Percentiles rank a stretch among this genome's conserved stretches.
Evolutionary conservation across 2,113 vertebrate genomes (phyloP).

Genomic region (Megalops atlanticus): DNA sequence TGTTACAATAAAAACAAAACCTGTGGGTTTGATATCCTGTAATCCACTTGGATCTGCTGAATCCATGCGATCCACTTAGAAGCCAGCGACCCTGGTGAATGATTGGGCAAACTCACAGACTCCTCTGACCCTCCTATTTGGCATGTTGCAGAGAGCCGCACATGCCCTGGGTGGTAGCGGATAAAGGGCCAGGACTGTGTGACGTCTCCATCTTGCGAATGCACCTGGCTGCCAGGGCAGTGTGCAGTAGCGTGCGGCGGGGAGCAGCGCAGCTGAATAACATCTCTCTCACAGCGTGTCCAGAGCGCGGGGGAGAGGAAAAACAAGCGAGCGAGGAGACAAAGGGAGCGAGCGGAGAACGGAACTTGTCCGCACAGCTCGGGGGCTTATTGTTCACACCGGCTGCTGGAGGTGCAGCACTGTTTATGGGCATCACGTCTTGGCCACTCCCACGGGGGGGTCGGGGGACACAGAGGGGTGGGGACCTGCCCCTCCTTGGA

Average conservation of each 20-base stretch:
- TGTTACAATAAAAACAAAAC: too few relatives aligned
- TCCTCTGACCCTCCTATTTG: too few relatives aligned
- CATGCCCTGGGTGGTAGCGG: not conserved
- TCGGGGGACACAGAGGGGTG: not conserved
- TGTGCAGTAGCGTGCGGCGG: not conserved
- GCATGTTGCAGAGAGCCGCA: not conserved
- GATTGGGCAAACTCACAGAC: too few relatives aligned
- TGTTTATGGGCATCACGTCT: conserved; percentile 31
- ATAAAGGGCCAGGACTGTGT: not conserved
- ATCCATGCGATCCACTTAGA: too few relatives aligned
- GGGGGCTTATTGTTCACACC: conserved; percentile 11
- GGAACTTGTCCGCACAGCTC: not conserved
- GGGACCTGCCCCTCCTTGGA: not conserved
- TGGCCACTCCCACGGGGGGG: not conserved
- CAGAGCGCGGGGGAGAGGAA: conserved; percentile 8
- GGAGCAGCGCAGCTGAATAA: conserved; percentile 34
- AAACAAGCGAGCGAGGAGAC: conserved; percentile 41
- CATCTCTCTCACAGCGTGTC: conserved; percentile 11
- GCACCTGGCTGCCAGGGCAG: not conserved
- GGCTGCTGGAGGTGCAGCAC: not conserved
- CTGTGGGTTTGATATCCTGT: too few relatives aligned
- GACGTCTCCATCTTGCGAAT: not conserved
- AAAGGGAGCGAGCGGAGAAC: conserved; percentile 27
- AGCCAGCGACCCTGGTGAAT: too few relatives aligned
- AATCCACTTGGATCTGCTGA: too few relatives aligned